Percentiles rank a stretch among this genome's conserved stretches.
Conservation (phyloP, 1,140 invertebrate genomes). For the Ditylenchus dipsaci region DNA sequence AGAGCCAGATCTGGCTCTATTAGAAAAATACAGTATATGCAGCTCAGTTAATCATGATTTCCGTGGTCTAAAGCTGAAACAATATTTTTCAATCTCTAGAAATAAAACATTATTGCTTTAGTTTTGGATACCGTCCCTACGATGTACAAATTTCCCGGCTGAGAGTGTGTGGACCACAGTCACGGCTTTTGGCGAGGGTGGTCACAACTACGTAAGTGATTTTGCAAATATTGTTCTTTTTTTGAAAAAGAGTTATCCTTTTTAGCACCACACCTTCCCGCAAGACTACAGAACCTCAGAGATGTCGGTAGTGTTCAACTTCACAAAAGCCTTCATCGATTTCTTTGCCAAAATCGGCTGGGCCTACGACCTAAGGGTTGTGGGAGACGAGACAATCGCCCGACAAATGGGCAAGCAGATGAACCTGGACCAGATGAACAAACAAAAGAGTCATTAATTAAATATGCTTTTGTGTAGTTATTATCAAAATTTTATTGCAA, state of each 20-base stretch:
- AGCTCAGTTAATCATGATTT: no score
- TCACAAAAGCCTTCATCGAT: conserved; percentile 76
- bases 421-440: conserved; percentile 26
- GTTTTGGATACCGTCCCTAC: conserved; percentile 84
- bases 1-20: no score
- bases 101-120: conserved; percentile 35
- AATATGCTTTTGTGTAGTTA: not conserved
- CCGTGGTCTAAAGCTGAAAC: no score
- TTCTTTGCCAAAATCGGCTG: conserved; percentile 72
- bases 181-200: conserved; percentile 40
- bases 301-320: conserved; percentile 71
- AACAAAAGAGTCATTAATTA: not conserved
- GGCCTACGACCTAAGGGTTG: conserved; percentile 76
- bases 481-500: no score
- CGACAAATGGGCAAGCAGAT: conserved; percentile 44
- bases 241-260: not conserved
- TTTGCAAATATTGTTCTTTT: not conserved
- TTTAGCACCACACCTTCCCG: conserved; percentile 84
- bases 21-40: no score
- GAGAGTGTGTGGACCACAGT: conserved; percentile 58
- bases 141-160: conserved; percentile 69
- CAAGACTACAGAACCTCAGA: conserved; percentile 88
- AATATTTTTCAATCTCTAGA: no score
- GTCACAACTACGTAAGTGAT: conserved; percentile 59
- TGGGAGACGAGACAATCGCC: conserved; percentile 38